Evolutionary conservation across 2,888 invertebrate species (phyloP), one percentile per base, ranked within the genome.

Genomic region (Ophion slaviceki): DNA sequence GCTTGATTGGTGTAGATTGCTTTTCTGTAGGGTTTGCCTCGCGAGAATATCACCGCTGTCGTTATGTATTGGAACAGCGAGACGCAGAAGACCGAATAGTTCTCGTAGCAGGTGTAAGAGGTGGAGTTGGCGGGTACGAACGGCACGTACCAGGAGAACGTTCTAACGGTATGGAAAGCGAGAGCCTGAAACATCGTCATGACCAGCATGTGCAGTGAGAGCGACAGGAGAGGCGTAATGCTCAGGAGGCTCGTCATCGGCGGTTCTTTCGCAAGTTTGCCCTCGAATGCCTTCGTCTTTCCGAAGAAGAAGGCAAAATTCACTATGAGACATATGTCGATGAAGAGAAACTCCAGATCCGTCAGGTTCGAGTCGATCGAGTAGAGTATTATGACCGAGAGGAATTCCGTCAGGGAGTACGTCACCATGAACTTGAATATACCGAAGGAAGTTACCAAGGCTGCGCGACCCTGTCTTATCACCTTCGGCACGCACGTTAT

Each of bases 361-460:
- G 96, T 95, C 80, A 96, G 90, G 90, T 96, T 96, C 20, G 94
- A 94, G 87, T 96, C 95, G 91, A 96, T 96, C 11, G 95, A 94
- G 91, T 98, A 98, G 1, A 98, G 95, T 86, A 98, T 96, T 59
- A 98, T 95, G 20, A 98, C 96, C 7, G 97, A 97, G 90, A 96
- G 95, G 94, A 98, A 99, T 95, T 99, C 98, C 77, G 98, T 98
- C 61, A 99, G 95, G 82, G 98, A 98, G 94, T 98, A 98, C 88
- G 97, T 95, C 80, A 98, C 97, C 97, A 98, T 98, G 94, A 97
- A 98, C 92, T 98, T 98, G 94, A 98, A 98, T 81, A 98, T 96
- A 5, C 98, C 97, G 94, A 98, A 98, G 66, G 97, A 98, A 0
- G 98, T 98, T 86, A 98, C 97, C 87, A 98, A 94, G 0, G 98